Percentiles rank a stretch among this genome's conserved stretches.
Evolutionary conservation across 1,140 invertebrate genomes (phyloP).

Genomic region (Adelges cooleyi): DNA sequence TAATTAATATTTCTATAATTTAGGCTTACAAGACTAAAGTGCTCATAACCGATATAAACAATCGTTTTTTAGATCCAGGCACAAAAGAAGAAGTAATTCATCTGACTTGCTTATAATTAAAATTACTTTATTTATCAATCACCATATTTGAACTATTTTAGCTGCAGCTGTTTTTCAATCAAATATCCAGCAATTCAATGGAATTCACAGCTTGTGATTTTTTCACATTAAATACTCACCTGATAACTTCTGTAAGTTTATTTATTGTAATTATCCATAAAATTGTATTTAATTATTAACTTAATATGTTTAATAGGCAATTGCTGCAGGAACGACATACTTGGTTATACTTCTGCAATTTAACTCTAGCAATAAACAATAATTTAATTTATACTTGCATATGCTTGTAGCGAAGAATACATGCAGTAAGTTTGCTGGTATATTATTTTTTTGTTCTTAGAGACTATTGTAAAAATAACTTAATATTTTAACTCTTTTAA

Average conservation of each 20-base stretch:
- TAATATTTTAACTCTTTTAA: too few relatives aligned
- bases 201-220: slow-evolving; percentile 30
- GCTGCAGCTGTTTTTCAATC: slow-evolving; percentile 28
- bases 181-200: slow-evolving; percentile 10
- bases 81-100: slow-evolving; percentile 4
- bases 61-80: not conserved
- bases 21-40: slow-evolving; percentile 1
- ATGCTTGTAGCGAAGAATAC: too few relatives aligned
- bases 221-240: slow-evolving; percentile 27
- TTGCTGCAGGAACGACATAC: too few relatives aligned
- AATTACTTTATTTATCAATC: not conserved
- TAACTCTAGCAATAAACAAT: too few relatives aligned
- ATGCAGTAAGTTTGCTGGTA: too few relatives aligned
- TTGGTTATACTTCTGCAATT: too few relatives aligned
- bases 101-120: not conserved
- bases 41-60: slow-evolving; percentile 5
- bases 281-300: too few relatives aligned
- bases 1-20: not conserved
- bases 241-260: slow-evolving; percentile 30
- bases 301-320: too few relatives aligned
- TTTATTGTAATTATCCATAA: too few relatives aligned
- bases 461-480: too few relatives aligned
- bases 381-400: too few relatives aligned
- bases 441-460: too few relatives aligned
- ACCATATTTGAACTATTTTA: slow-evolving; percentile 9